These are phyloP conservation scores for Lemur catta DNA, from an alignment of 2,797 vertebrate genomes.

Conservation along the genomic window DNA sequence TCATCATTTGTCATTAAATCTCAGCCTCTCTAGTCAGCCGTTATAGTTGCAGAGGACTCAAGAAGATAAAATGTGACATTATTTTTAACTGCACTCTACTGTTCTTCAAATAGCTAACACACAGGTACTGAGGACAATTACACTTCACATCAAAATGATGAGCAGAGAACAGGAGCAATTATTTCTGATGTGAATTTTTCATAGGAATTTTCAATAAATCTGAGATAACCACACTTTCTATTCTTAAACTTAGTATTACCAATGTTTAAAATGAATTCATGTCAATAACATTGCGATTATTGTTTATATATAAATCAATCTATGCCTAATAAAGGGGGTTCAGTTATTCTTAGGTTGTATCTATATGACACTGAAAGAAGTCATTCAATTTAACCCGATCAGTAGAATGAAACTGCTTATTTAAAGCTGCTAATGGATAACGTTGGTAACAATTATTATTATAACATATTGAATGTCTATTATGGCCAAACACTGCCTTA, in stretches of 20 bases:
- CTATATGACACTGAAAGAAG: not conserved
- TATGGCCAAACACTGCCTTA: not conserved
- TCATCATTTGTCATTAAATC: conserved; percentile 44
- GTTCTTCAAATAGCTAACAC: conserved; percentile 48
- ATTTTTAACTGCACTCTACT: conserved; percentile 57
- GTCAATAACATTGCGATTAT: not conserved
- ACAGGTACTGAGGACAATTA: conserved; percentile 28
- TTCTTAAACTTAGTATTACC: conserved; percentile 21
- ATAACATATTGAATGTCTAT: not conserved
- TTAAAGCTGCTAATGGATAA: not conserved
- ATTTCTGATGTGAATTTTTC: conserved; percentile 37
- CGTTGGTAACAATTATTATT: not conserved
- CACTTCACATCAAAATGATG: conserved; percentile 40
- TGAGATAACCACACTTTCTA: not conserved
- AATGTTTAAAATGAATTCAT: conserved; percentile 49
- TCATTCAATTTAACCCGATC: not conserved
- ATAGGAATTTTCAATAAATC: conserved; percentile 15
- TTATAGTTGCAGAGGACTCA: not conserved
- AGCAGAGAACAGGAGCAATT: not conserved
- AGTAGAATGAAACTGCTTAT: not conserved
- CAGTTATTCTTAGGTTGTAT: not conserved
- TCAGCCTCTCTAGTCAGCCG: not conserved
- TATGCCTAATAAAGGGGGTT: not conserved
- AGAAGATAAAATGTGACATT: conserved; percentile 64
- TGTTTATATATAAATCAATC: conserved; percentile 8